Conservation (phyloP, 2,888 invertebrate species). For the Ptychoptera contaminata region DNA sequence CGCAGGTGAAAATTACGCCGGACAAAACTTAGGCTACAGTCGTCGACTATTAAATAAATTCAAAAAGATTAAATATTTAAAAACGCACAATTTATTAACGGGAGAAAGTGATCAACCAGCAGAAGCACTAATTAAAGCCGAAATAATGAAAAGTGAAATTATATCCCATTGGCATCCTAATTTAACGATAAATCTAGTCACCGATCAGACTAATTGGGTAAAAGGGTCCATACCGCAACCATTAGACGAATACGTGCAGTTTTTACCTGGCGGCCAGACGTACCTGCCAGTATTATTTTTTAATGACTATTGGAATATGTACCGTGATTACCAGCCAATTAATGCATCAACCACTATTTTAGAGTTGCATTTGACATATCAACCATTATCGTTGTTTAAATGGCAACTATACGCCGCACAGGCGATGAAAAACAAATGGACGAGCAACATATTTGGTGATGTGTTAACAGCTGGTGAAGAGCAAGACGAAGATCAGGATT, state of each 20-base stretch:
- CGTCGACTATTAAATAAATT: conserved; percentile 77
- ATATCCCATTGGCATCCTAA: conserved; percentile 99
- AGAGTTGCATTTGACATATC: conserved; percentile 56
- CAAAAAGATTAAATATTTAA: conserved; percentile 72
- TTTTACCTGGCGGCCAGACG: conserved; percentile 65
- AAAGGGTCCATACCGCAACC: conserved; percentile 83
- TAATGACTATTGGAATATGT: conserved; percentile 99
- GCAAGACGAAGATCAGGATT: conserved; percentile 75
- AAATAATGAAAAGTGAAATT: conserved; percentile 67
- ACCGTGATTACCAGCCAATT: conserved; percentile 82
- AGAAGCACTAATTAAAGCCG: conserved; percentile 63
- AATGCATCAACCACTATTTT: conserved; percentile 67
- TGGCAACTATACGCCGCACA: conserved; percentile 99
- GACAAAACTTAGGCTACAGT: conserved; percentile 53
- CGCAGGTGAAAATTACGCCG: conserved; percentile 45
- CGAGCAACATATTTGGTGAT: conserved; percentile 45
- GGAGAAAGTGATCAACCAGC: conserved; percentile 69
- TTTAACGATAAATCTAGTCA: conserved; percentile 84
- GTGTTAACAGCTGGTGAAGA: conserved; percentile 57
- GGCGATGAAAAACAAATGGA: conserved; percentile 78
- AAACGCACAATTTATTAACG: conserved; percentile 87
- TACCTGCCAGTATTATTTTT: conserved; percentile 90
- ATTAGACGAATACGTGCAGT: conserved; percentile 80
- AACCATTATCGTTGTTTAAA: conserved; percentile 89
- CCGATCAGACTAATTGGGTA: conserved; percentile 92